These are phyloP conservation scores for Helicoverpa assulta DNA, from an alignment of 2,888 invertebrate genomes.

Conservation along the genomic window DNA sequence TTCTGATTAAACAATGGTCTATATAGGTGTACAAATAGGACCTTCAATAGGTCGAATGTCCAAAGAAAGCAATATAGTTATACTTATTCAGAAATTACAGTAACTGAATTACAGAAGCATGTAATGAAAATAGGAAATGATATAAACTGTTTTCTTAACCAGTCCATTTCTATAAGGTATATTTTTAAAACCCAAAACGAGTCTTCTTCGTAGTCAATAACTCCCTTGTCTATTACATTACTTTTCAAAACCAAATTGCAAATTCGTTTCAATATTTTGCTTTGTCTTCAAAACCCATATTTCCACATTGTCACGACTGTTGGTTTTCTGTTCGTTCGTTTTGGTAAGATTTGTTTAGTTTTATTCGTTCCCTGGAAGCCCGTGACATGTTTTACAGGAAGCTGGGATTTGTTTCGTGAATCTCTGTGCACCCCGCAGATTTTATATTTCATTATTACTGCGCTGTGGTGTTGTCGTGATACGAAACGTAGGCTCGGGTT, in stretches of 20 bases:
- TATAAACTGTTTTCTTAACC: too few species aligned
- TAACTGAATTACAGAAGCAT: too few species aligned
- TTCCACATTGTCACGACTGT: slow-evolving; percentile 5
- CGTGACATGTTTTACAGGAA: slow-evolving; percentile 49
- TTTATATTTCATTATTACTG: slow-evolving; percentile 52
- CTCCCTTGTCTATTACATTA: neutral
- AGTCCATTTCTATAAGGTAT: neutral
- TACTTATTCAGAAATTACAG: too few species aligned
- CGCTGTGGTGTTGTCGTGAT: neutral
- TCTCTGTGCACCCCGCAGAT: slow-evolving; percentile 26
- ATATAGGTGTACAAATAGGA: too few species aligned
- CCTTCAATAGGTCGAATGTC: too few species aligned
- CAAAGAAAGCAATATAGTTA: too few species aligned
- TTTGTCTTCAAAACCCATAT: neutral
- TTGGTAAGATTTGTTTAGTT: slow-evolving; percentile 56
- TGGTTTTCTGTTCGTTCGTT: slow-evolving; percentile 29
- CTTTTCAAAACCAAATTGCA: neutral
- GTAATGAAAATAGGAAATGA: too few species aligned
- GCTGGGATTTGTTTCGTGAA: slow-evolving; percentile 49
- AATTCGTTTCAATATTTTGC: neutral
- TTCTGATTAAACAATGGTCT: too few species aligned
- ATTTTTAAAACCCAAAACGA: neutral
- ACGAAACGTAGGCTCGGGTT: slow-evolving; percentile 13
- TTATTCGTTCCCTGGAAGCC: slow-evolving; percentile 45
- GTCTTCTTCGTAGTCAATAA: neutral